phyloP scores from a whole-genome alignment of 2,888 invertebrate species.

The Dorcus parallelipipedus region DNA sequence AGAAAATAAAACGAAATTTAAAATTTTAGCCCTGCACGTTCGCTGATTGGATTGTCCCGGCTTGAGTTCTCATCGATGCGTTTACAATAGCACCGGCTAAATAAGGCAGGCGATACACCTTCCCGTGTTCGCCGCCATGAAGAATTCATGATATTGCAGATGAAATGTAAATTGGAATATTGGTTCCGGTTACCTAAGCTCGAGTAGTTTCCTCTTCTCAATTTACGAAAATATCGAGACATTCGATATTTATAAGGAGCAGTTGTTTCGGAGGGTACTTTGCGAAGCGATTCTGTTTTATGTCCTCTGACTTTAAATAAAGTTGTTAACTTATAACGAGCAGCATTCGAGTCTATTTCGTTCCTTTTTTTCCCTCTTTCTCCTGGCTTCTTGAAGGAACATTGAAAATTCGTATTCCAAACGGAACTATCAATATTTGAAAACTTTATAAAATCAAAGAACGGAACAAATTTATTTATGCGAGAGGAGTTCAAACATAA shows the following conservation, averaged over 20 bases:
- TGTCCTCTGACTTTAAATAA: no score
- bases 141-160: constrained; percentile 45
- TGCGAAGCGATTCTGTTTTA: no score
- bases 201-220: constrained; percentile 13
- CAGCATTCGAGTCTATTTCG: no score
- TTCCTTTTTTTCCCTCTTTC: no score
- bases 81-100: constrained; percentile 30
- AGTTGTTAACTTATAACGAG: no score
- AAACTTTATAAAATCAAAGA: no score
- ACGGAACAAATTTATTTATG: no score
- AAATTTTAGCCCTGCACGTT: not conserved
- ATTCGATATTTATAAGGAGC: constrained; percentile 19
- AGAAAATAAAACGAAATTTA: constrained; percentile 1
- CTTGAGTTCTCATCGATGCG: constrained; percentile 3
- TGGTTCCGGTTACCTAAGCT: constrained; percentile 14
- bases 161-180: constrained; percentile 43
- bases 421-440: no score
- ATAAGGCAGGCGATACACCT: constrained; percentile 36
- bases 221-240: constrained; percentile 17
- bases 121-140: constrained; percentile 36
- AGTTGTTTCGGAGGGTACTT: constrained; percentile 1
- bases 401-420: no score
- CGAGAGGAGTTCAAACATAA: no score
- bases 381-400: no score
- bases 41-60: not conserved